Evolutionary conservation across 2,888 invertebrate species (phyloP).

Genomic region (Tetheella fluctuosa): DNA sequence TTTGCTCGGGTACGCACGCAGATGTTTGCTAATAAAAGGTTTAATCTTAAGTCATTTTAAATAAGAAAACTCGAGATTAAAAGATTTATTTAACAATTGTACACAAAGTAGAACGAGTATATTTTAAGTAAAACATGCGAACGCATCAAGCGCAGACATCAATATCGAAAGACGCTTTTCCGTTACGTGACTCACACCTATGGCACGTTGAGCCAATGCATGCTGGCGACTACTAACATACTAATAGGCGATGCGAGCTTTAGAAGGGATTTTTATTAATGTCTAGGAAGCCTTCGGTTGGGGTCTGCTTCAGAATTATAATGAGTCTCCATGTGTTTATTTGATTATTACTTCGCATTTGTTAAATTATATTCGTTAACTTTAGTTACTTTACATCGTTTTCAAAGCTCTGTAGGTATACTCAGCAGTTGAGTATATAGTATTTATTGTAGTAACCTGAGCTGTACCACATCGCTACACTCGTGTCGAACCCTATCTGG

Average conservation of each 20-base stretch:
- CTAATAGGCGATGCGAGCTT: slow-evolving; percentile 60
- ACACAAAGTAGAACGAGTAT: slow-evolving; percentile 4
- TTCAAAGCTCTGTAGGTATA: neutral
- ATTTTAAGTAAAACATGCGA: slow-evolving; percentile 60
- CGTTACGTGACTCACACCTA: slow-evolving; percentile 81
- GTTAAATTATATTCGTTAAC: neutral
- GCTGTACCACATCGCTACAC: neutral
- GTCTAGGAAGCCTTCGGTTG: slow-evolving; percentile 53
- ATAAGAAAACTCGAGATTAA: neutral
- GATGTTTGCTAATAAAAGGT: slow-evolving; percentile 74
- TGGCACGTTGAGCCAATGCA: slow-evolving; percentile 74
- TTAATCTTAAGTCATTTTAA: slow-evolving; percentile 24
- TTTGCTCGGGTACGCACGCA: slow-evolving; percentile 56
- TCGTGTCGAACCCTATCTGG: slow-evolving; percentile 11
- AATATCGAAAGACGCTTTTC: slow-evolving; percentile 78
- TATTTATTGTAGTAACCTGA: slow-evolving; percentile 5
- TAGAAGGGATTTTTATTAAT: slow-evolving; percentile 59
- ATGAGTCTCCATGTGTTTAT: slow-evolving; percentile 29
- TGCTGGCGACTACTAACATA: slow-evolving; percentile 74
- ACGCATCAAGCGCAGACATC: slow-evolving; percentile 69
- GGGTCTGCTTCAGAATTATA: slow-evolving; percentile 38
- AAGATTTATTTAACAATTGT: neutral
- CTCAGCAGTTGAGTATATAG: no score
- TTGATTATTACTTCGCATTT: neutral
- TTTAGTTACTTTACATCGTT: neutral